Evolutionary conservation across 2,888 invertebrate species (phyloP).

Genomic region (Dasypolia templi): DNA sequence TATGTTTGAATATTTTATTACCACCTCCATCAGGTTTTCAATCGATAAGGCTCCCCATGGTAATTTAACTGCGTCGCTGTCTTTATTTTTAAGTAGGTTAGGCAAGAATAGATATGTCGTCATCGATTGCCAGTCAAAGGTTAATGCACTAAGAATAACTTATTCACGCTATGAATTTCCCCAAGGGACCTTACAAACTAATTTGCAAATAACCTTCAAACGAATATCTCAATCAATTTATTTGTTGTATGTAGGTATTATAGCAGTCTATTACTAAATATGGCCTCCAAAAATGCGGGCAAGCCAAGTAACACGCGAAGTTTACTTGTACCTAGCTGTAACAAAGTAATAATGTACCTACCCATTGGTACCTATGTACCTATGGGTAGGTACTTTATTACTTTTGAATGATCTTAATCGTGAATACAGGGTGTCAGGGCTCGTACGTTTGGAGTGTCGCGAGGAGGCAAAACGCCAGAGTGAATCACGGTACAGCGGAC

Average conservation of each 20-base stretch:
- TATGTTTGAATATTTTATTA: slow-evolving; percentile 29
- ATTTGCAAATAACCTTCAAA: background rate
- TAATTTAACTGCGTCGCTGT: slow-evolving; percentile 5
- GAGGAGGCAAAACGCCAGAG: no score
- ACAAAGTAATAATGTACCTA: no score
- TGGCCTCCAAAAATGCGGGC: slow-evolving; percentile 43
- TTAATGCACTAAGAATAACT: slow-evolving; percentile 7
- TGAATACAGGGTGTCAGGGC: no score
- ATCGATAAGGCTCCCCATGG: slow-evolving; percentile 9
- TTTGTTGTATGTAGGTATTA: background rate
- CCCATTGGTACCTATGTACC: no score
- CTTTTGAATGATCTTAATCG: no score
- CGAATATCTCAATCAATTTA: background rate
- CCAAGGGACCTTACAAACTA: background rate
- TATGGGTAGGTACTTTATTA: no score
- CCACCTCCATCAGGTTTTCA: slow-evolving; percentile 3
- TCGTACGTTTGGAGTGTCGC: no score
- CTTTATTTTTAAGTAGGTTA: slow-evolving; percentile 7
- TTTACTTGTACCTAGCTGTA: slow-evolving; percentile 3
- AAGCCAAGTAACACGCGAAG: slow-evolving; percentile 27
- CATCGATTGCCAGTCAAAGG: background rate
- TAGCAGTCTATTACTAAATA: slow-evolving; percentile 11
- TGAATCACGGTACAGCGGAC: no score
- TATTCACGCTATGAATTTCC: background rate
- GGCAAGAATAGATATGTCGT: slow-evolving; percentile 5